phyloP scores from a whole-genome alignment of 2,888 invertebrate species.

The Mesochorus sp. region DNA sequence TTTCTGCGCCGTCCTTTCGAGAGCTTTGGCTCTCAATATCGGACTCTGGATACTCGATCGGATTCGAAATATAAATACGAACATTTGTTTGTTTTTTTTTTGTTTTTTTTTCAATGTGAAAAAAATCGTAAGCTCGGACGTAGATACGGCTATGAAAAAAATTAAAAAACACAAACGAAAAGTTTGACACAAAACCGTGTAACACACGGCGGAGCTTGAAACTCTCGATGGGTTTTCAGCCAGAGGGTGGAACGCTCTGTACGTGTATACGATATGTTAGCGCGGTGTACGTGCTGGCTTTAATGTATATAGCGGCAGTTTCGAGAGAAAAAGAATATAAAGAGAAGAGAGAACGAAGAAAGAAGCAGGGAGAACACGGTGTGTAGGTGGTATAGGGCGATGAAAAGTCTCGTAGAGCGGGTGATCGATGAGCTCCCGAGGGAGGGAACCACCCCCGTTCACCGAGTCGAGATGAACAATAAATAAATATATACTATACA shows the following conservation, averaged over 20 bases:
- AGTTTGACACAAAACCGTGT: constrained; percentile 14
- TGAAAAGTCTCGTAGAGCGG: constrained; percentile 69
- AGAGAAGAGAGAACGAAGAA: constrained; percentile 19
- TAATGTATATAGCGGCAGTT: constrained; percentile 45
- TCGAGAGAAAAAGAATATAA: constrained; percentile 31
- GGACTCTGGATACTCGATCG: constrained; percentile 16
- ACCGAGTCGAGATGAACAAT: too few species aligned
- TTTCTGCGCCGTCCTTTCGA: constrained; percentile 27
- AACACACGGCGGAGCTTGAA: too few species aligned
- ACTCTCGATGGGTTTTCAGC: not conserved
- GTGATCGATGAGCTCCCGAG: constrained; percentile 68
- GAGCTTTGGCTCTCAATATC: constrained; percentile 26
- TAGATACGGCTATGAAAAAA: not conserved
- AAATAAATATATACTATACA: too few species aligned
- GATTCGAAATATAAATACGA: too few species aligned
- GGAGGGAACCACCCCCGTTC: constrained; percentile 49
- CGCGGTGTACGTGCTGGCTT: constrained; percentile 14
- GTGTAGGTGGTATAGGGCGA: too few species aligned
- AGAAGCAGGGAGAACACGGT: constrained; percentile 24
- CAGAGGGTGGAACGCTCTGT: not conserved
- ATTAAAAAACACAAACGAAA: constrained; percentile 9
- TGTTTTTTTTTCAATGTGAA: not conserved
- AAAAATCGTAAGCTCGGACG: not conserved
- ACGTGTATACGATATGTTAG: constrained; percentile 4
- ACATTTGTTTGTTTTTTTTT: not conserved